Base-by-base conservation (phyloP, 2,797 vertebrate species). In the Poecilia velifera region DNA sequence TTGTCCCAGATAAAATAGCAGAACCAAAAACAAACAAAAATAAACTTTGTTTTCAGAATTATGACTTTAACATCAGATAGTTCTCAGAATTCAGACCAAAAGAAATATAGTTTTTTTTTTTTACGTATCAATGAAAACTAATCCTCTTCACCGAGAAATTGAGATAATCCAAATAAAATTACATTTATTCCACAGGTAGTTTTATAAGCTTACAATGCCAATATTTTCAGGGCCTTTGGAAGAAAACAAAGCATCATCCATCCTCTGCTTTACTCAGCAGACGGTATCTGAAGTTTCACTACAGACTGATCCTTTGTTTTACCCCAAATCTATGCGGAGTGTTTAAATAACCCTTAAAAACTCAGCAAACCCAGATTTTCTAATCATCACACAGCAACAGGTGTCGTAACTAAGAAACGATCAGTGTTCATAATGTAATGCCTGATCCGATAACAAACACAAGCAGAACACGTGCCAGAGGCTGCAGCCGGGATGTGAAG, bases 401-500 rank as follows among this genome's bases (percentile, higher is more conserved):
- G 41, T 45, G 41, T 10, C 3, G 1, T 45, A 71, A 71, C n/a
- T 6, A 39, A 68, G 20, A 71, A 45, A 14, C 28, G 6, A 28
- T 46, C 25, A 28, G 41, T 71, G 41, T n/a, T 46, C 66, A 45
- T 70, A 70, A 70, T 7, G 2, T 45, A 7, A 45, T 71, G 25
- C 12, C 10, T 70, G 39, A 70, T 45, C 12, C 45, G 41, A 43
- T n/a, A 7, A 36, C 28, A 71, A 68, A n/a, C 10, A 45, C 41
- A 45, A 45, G 39, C 5, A 53, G 20, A 25, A 39, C 34, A 74
- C 5, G 0, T 20, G 14, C 10, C 9, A 16, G 51, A 76, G 43
- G 28, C 18, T 41, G 25, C 13, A 10, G n/a, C 13, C 55, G 55
- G 80, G 53, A 53, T 76, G 74, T 87, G 72, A 82, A 84, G 77